Base-by-base conservation (phyloP, 2,888 invertebrate genomes). In the Campoletis raptor region DNA sequence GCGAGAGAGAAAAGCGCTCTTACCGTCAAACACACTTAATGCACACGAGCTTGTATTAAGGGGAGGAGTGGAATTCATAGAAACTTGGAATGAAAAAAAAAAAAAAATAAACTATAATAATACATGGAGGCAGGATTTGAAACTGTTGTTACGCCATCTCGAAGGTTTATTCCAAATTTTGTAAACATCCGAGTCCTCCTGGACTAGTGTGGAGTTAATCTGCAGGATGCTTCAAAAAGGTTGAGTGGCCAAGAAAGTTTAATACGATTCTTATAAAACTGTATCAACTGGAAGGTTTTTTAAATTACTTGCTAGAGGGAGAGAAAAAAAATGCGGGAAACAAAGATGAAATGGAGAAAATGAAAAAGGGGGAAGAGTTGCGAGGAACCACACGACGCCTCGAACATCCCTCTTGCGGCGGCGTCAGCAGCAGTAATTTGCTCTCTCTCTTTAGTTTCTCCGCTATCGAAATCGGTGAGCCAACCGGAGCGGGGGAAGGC, bases 401-500 rank as follows among this genome's bases (percentile, higher is more conserved):
- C 78, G 83, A 79, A 57, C 86, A 67, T 83, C 72, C 85, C 83
- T 74, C 81, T 81, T 73, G 81, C 81, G 81, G 66, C 81, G 74
- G 81, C 81, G 81, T 74, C 81, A 73, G 81, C 74, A 42, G 73
- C 83, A 77, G 66, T 69, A 72, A 57, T 76, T 76, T 12, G 74
- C 76, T 67, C 57, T 80, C 83, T 81, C 79, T 70, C 79, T 84
- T 85, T 84, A 83, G 80, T 87, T 83, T 80, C 85, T 83, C 78
- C 86, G 81, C 73, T 88, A 88, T 88, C 85, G 83, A 81, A 85
- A 81, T 81, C 78, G 86, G 78, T 74, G 76, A 72, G 83, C 80
- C 42, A 74, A 52, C 24, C 66, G 15, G 24, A 52, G 72, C n/a
- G 42, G 36, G 24, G 18, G 15, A 21, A 74, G 66, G 30, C 52